These are phyloP conservation scores for Tetragnatha versicolor DNA, from an alignment of 1,140 invertebrate genomes.

Conservation along the genomic window DNA sequence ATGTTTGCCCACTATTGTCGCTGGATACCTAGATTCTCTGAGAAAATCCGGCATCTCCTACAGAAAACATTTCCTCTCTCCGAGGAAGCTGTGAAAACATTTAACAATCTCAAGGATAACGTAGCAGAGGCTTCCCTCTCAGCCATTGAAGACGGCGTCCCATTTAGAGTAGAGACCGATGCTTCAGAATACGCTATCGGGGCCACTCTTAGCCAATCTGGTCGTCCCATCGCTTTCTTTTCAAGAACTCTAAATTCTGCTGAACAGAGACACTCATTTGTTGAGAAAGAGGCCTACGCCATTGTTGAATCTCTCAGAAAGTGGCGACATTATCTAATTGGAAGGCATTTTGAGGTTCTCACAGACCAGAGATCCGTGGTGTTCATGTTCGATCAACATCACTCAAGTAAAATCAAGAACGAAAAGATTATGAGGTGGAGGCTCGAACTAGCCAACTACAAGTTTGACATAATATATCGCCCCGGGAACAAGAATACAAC, in stretches of 20 bases:
- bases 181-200: slow-evolving; percentile 22
- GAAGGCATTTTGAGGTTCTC: slow-evolving; percentile 20
- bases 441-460: slow-evolving; percentile 22
- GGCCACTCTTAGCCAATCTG: slow-evolving; percentile 11
- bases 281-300: slow-evolving; percentile 41
- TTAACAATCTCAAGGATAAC: not conserved
- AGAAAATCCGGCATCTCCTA: not conserved
- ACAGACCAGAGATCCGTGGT: slow-evolving; percentile 13
- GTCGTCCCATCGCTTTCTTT: slow-evolving; percentile 33
- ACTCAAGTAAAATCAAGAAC: slow-evolving; percentile 42
- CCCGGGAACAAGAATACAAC: slow-evolving; percentile 25
- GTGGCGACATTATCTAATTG: slow-evolving; percentile 7
- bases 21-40: not conserved
- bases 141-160: not conserved
- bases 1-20: not conserved
- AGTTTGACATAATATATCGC: slow-evolving; percentile 34
- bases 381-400: slow-evolving; percentile 43
- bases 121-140: not conserved
- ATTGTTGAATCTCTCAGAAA: not conserved
- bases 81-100: not conserved
- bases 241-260: slow-evolving; percentile 3
- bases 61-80: not conserved
- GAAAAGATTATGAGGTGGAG: slow-evolving; percentile 44
- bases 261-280: slow-evolving; percentile 16
- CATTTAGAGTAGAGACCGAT: slow-evolving; percentile 18